phyloP scores from a whole-genome alignment of 1,140 invertebrate genomes.

The honey bee (Apis mellifera) region DNA sequence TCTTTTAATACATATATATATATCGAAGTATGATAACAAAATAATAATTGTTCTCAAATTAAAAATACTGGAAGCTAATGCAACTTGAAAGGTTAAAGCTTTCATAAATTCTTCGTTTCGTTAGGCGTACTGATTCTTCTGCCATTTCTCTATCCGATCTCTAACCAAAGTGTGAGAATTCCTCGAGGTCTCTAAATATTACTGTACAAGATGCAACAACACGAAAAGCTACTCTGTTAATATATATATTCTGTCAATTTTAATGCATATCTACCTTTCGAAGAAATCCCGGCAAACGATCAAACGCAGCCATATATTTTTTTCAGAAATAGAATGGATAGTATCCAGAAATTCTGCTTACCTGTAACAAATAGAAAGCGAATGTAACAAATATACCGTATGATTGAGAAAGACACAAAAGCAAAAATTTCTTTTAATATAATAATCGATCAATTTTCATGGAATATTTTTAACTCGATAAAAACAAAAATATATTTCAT shows the following conservation, averaged over 20 bases:
- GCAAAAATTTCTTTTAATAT: too few relatives aligned
- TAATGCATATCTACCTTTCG: constrained; percentile 42
- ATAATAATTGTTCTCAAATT: not conserved
- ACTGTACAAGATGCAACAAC: too few relatives aligned
- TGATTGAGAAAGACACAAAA: not conserved
- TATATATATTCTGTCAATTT: constrained; percentile 12
- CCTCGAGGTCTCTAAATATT: constrained; percentile 60
- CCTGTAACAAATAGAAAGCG: constrained; percentile 70
- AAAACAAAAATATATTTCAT: too few relatives aligned
- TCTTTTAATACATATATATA: too few relatives aligned
- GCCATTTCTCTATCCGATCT: constrained; percentile 51
- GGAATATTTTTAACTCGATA: too few relatives aligned
- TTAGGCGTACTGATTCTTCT: constrained; percentile 52
- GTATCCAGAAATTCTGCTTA: constrained; percentile 59
- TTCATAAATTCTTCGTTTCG: constrained; percentile 72
- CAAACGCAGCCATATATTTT: constrained; percentile 13
- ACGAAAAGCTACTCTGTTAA: not conserved
- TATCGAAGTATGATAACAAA: not conserved
- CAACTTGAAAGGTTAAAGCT: constrained; percentile 72
- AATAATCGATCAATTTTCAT: too few relatives aligned
- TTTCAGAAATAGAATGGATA: not conserved
- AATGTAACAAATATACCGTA: not conserved
- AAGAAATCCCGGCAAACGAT: constrained; percentile 16
- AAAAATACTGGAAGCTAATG: constrained; percentile 16
- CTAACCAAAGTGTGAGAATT: constrained; percentile 73